Evolutionary conservation across 2,113 vertebrate genomes (phyloP), one percentile per base, ranked within the genome.

Genomic region (Chaetops frenatus): DNA sequence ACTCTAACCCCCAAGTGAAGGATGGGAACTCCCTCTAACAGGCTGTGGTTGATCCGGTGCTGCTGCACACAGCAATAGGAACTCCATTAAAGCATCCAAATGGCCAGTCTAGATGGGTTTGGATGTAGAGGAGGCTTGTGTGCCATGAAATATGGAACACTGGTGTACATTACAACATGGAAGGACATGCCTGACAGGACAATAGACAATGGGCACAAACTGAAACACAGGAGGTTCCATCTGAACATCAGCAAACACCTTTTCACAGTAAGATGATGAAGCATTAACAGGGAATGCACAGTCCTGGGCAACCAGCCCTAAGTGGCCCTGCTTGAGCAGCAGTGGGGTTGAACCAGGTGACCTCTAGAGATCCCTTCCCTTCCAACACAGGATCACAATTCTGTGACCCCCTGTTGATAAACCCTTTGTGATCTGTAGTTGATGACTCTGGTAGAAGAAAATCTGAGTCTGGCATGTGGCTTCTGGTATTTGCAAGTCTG

Each of bases 1-100:
- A 9, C 50, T 12, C 15, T 50, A 45, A 12, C 3, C 3, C 8
- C 4, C 3, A 56, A 0, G 4, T 33, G 21, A 66, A 16, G 23
- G 20, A 31, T 14, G 47, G 56, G 20, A 51, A 72, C 25, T 65
- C 33, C 9, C 21, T 92, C 56, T 88, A 28, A 72, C 2, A 6
- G 18, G 6, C 51, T 94, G 7, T n/a, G n/a, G n/a, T 45, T 78
- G 54, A 20, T 66, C 38, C 45, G 10, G 45, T 73, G 38, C 33
- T 81, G 65, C 54, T 70, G 42, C 22, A 61, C 7, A n/a, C 31
- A 73, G 50, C 19, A 44, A 15, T 2, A 40, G 5, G 9, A 45
- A 45, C 44, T 45, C 44, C 44, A 9, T 64, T 64, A 64, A 69
- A 87, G 47, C 45, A 76, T 20, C 20, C 31, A 51, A 58, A 31